Percentiles rank a stretch among this genome's conserved stretches.
These are phyloP conservation scores for Xyliphius kryptos DNA, from an alignment of 2,113 vertebrate species.

Conservation along the genomic window DNA sequence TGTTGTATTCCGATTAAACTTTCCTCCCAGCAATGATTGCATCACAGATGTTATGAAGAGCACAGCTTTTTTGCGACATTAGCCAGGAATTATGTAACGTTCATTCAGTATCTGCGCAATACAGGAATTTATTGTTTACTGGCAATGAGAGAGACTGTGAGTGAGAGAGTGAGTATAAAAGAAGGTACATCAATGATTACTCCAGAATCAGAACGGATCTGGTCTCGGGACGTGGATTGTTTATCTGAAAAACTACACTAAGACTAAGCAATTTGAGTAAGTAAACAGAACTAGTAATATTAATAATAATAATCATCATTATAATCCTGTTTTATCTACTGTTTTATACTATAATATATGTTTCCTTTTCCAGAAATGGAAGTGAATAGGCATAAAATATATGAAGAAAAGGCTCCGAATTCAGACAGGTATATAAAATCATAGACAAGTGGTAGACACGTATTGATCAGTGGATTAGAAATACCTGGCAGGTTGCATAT, in stretches of 20 bases:
- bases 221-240: constrained; percentile 9
- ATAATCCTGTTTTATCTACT: not conserved
- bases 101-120: too few relatives aligned
- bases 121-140: constrained; percentile 1
- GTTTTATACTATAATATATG: not conserved
- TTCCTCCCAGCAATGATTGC: too few relatives aligned
- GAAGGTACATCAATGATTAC: too few relatives aligned
- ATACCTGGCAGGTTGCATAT: too few relatives aligned
- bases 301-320: not conserved
- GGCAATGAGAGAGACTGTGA: not conserved
- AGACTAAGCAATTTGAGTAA: not conserved
- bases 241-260: not conserved
- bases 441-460: not conserved
- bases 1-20: too few relatives aligned
- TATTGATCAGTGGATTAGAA: not conserved
- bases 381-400: constrained; percentile 32
- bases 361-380: constrained; percentile 47
- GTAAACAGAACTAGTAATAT: not conserved
- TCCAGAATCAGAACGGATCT: not conserved
- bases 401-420: constrained; percentile 28
- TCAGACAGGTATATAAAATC: constrained; percentile 45
- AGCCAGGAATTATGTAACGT: too few relatives aligned
- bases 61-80: too few relatives aligned
- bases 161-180: constrained; percentile 51
- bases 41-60: too few relatives aligned